Evolutionary conservation across 2,888 invertebrate species (phyloP), one percentile per base, ranked within the genome.

Genomic region (Ichneumoninae sp.): DNA sequence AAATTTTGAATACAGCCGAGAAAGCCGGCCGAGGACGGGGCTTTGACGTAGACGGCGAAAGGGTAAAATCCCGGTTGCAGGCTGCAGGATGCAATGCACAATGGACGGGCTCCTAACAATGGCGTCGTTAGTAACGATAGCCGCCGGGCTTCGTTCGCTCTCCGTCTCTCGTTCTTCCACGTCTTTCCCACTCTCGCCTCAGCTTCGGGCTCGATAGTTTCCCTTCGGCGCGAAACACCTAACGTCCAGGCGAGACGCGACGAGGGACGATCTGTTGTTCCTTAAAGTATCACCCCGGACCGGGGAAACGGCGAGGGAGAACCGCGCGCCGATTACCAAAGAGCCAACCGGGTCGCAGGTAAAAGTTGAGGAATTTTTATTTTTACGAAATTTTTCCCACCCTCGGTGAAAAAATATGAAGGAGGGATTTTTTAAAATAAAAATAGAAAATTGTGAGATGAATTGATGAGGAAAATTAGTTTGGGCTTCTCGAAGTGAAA

Each of bases 61-160:
- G 83, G 75, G 76, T 50, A 40, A 57, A 76, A 79, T 87, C 86
- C 85, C 86, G 89, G 86, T 87, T 85, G 77, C 82, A 84, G 81
- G 85, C 86, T 85, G 85, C 90, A 89, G 91, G 90, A 91, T 91
- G 88, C 89, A 81, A 84, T 86, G 89, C 90, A 92, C 92, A 93
- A 93, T 92, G 90, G 91, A 90, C 87, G 87, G 90, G 87, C 88
- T 87, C 90, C 89, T 91, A 90, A 93, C 93, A 93, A 93, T 93
- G 92, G 91, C 92, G 92, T 93, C 93, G 93, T 93, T 93, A 93
- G 93, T 91, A 89, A 91, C 77, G 80, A 85, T 82, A 76, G 76
- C 76, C 76, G 52, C 76, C 74, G 74, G 76, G 76, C 52, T 66
- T 76, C 50, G 62, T 66, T 76, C 50, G 50, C 74, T 60, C 74